Base-by-base conservation (phyloP, 2,113 vertebrate species). In the Prionailurus viverrinus region DNA sequence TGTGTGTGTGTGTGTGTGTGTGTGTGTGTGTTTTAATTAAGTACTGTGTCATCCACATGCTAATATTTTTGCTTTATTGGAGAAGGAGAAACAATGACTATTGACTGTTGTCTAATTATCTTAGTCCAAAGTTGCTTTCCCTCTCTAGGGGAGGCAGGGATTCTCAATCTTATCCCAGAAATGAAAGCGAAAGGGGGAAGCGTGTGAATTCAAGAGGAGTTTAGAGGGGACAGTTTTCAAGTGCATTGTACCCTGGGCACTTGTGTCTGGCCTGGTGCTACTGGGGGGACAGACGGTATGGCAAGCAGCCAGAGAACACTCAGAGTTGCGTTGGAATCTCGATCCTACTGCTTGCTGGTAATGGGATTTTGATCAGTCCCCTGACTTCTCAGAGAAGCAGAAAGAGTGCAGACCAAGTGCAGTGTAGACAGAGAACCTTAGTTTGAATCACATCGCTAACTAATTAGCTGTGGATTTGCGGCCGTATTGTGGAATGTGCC, bases 51-150 rank as follows among this genome's bases (percentile, higher is more conserved):
- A 91, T 94, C 95, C 39, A 51, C 11, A n/a, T 23, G 65, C 45
- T 66, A 58, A 79, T 81, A 91, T 41, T 71, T 87, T 93, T 85
- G n/a, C 23, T 65, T 90, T 63, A 5, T 74, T 93, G 61, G 79
- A 74, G 81, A 80, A 94, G 65, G 86, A 74, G 36, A 95, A 91
- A 86, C 4, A 51, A 39, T 89, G n/a, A 58, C 45, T 65, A n/a
- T 73, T 69, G 65, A 94, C 61, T 31, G 12, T 85, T 71, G 29
- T 83, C 36, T 69, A 63, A 78, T 94, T 83, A 25, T 71, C 7
- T 91, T 65, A 66, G 31, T 6, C 29, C n/a, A 33, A 7, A 29
- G 13, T 63, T 58, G 21, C 36, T 68, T 61, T 96, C 68, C 73
- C 3, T 92, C 5, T 81, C 27, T 1, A 55, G n/a, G 16, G 33